Percentiles rank a stretch among this genome's conserved stretches.
Evolutionary conservation across 2,888 invertebrate genomes (phyloP).

Genomic region (Perizoma flavofasciatum): DNA sequence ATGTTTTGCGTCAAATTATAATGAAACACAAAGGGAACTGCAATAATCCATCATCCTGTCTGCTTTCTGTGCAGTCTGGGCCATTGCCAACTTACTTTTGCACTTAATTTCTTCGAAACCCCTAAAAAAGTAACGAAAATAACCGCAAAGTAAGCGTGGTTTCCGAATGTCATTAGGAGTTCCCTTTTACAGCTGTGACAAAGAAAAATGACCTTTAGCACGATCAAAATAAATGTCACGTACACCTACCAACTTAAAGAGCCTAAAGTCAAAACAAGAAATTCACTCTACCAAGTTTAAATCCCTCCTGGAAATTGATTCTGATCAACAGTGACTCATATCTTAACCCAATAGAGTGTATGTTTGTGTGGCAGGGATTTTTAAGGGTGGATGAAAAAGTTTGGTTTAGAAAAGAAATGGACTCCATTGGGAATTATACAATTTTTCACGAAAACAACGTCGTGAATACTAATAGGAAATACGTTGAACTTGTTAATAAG

Average conservation of each 20-base stretch:
- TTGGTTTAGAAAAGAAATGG: conserved; percentile 48
- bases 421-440: conserved; percentile 56
- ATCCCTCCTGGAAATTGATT: background rate
- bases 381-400: conserved; percentile 34
- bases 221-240: conserved; percentile 42
- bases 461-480: conserved; percentile 60
- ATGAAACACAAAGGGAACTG: conserved; percentile 59
- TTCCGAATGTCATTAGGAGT: conserved; percentile 54
- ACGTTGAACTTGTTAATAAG: conserved; percentile 46
- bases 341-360: conserved; percentile 27
- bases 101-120: conserved; percentile 33
- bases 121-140: conserved; percentile 34
- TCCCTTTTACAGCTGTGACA: conserved; percentile 36
- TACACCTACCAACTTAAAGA: conserved; percentile 33
- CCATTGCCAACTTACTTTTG: conserved; percentile 47
- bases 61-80: conserved; percentile 43
- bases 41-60: conserved; percentile 72
- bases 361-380: conserved; percentile 21
- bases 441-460: conserved; percentile 68
- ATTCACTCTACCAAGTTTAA: conserved; percentile 16
- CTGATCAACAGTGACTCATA: conserved; percentile 13
- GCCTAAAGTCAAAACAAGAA: conserved; percentile 44
- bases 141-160: conserved; percentile 52
- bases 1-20: conserved; percentile 41
- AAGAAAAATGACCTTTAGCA: conserved; percentile 45